These are phyloP conservation scores for Caiman crocodilus DNA, from an alignment of 2,797 vertebrate genomes.

Conservation along the genomic window DNA sequence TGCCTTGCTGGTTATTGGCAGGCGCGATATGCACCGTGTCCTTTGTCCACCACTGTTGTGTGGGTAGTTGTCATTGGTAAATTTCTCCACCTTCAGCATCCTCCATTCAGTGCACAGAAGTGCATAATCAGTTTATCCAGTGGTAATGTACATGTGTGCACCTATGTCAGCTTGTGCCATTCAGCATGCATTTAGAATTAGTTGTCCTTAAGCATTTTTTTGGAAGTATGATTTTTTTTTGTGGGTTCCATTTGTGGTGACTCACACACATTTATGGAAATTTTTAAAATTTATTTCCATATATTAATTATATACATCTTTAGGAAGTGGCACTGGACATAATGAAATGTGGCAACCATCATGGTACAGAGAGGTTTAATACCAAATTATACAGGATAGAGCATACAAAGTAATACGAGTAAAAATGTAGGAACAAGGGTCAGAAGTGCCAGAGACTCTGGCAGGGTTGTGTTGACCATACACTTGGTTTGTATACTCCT, in stretches of 20 bases:
- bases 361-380: no score
- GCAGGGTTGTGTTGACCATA: no score
- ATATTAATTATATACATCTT: slow-evolving; percentile 15
- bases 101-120: not conserved
- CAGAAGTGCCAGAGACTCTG: no score
- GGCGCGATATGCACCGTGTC: not conserved
- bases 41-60: slow-evolving; percentile 23
- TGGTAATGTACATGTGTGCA: not conserved
- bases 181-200: not conserved
- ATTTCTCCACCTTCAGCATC: not conserved
- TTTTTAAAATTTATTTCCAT: not conserved
- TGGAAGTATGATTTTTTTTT: not conserved
- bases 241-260: not conserved
- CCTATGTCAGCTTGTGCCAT: slow-evolving; percentile 52
- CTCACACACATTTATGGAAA: slow-evolving; percentile 35
- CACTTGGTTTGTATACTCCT: no score
- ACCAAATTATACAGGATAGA: no score
- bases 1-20: not conserved
- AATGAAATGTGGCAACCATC: no score
- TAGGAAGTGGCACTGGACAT: no score
- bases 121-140: slow-evolving; percentile 9
- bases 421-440: no score
- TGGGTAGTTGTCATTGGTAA: not conserved
- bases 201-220: slow-evolving; percentile 24
- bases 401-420: no score